Base-by-base conservation (phyloP, 2,797 vertebrate species). In the Lagocephalus sceleratus region DNA sequence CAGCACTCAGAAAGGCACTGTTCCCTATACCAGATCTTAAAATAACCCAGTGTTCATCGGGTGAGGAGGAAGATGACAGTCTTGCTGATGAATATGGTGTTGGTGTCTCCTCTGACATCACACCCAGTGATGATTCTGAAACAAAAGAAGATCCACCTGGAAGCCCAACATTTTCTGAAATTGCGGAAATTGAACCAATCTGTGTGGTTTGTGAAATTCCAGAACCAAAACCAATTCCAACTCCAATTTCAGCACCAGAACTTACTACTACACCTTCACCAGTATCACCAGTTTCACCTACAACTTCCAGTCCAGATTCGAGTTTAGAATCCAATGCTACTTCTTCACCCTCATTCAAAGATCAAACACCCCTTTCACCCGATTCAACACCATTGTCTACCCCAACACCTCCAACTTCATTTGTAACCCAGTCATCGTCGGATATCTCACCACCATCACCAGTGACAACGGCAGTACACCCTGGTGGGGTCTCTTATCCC, bases 31-130 rank as follows among this genome's bases (percentile, higher is more conserved):
- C 98, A 70, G 96, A 99, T 82, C 94, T 99, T 66, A 98, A 94
- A 88, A 98, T 99, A 85, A 99, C 97, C 17, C 96, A 97, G 60
- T 98, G 98, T 83, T 99, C 98, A 73, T 97, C 98, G 77, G 83
- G 92, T 63, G 98, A 99, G 82, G 92, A 93, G 54, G 94, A 97
- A 75, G 95, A 97, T 89, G 92, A 86, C 82, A 94, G 86, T 92
- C 90, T 88, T 81, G 88, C 90, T 80, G 89, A 94, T 54, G 93
- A 95, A 67, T 79, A 88, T 79, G 84, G 82, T 40, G 76, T 87
- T 47, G 78, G 82, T 47, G 53, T 87, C 57, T 86, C 88, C 50
- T 84, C 82, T 63, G 87, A 90, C 51, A 88, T 89, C 60, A 80
- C 84, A 22, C 87, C 83, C 5, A 88, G 82, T 79, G 83, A 89